Conservation (phyloP, 2,797 vertebrate species). For the Amblyraja radiata region DNA sequence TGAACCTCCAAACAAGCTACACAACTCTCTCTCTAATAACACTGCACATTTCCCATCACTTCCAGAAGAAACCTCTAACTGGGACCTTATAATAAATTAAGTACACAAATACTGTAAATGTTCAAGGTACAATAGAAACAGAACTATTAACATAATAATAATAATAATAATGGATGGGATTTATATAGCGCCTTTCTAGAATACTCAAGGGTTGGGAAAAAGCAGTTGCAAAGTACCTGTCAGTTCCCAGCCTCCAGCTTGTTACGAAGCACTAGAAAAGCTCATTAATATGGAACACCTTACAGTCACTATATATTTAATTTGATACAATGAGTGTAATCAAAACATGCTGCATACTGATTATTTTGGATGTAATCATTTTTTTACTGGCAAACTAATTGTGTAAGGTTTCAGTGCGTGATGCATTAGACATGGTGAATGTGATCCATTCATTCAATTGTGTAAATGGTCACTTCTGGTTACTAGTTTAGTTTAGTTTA, state of each 20-base stretch:
- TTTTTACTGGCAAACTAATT: slow-evolving; percentile 25
- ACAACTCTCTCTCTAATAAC: neutral
- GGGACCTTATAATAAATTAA: neutral
- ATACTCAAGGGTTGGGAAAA: neutral
- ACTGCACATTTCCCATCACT: neutral
- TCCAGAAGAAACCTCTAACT: neutral
- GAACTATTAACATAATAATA: slow-evolving; percentile 27
- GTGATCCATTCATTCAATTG: slow-evolving; percentile 12
- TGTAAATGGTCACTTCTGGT: neutral
- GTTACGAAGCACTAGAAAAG: neutral
- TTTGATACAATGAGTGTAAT: slow-evolving; percentile 1
- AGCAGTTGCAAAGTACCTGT: slow-evolving; percentile 12
- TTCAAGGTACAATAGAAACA: slow-evolving; percentile 1
- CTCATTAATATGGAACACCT: slow-evolving; percentile 33
- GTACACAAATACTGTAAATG: neutral
- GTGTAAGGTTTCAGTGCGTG: neutral
- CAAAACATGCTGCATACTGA: slow-evolving; percentile 9
- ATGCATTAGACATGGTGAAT: neutral
- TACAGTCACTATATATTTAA: slow-evolving; percentile 22
- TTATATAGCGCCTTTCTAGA: no score
- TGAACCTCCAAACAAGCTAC: neutral
- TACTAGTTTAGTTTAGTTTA: no score
- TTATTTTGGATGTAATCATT: slow-evolving; percentile 25
- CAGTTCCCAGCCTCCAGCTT: slow-evolving; percentile 16
- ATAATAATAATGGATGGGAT: no score